These are phyloP conservation scores for Rhinolophus sinicus DNA, from an alignment of 2,113 vertebrate genomes.

Conservation along the genomic window DNA sequence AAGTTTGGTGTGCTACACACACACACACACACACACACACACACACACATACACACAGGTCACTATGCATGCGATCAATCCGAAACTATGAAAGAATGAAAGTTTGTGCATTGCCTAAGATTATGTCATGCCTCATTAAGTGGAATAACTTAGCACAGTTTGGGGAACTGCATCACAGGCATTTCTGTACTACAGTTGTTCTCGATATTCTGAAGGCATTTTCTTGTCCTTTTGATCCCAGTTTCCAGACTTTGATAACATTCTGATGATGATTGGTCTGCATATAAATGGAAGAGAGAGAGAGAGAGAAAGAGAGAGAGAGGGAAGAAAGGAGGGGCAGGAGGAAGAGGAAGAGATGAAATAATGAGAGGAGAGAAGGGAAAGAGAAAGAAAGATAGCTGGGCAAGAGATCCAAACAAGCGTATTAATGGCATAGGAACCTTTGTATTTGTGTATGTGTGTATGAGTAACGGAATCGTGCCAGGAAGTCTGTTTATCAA, in stretches of 20 bases:
- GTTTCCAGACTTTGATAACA: not conserved
- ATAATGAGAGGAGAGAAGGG: not conserved
- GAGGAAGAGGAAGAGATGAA: too few relatives aligned
- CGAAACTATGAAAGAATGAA: not conserved
- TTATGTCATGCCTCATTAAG: not conserved
- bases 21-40: not conserved
- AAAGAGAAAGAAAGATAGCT: not conserved
- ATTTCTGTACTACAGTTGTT: not conserved
- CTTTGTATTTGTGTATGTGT: not conserved
- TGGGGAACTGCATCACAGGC: not conserved
- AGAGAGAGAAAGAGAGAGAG: not conserved
- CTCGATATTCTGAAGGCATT: not conserved
- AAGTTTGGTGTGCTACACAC: not conserved
- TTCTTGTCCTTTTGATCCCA: not conserved
- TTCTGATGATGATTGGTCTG: not conserved
- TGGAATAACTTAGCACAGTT: not conserved
- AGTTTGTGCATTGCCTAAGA: not conserved
- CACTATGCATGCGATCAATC: not conserved
- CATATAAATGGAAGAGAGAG: not conserved
- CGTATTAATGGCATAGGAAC: not conserved
- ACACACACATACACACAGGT: not conserved
- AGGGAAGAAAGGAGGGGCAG: not conserved
- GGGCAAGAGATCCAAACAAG: not conserved
- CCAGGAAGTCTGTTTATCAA: constrained; percentile 48
- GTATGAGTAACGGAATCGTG: not conserved